Evolutionary conservation across 2,888 invertebrate species (phyloP).

Genomic region (Brachyptera putata): DNA sequence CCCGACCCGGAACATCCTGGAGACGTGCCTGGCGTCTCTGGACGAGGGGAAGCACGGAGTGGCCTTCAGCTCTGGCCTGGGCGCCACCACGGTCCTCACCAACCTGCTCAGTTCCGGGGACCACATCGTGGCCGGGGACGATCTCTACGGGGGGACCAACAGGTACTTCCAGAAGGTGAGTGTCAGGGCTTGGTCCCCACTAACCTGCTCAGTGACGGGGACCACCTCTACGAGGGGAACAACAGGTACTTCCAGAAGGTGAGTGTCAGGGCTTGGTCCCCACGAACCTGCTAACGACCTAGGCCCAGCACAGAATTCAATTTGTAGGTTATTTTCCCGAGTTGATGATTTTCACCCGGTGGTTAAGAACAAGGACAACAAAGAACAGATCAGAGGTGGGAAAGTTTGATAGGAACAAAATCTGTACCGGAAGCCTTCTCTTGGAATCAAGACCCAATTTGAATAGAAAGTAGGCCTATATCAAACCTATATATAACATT

Average conservation of each 20-base stretch:
- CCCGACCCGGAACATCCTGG: conserved; percentile 84
- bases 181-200: conserved; percentile 68
- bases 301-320: conserved; percentile 96
- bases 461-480: no score
- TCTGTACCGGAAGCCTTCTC: no score
- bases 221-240: conserved; percentile 89
- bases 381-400: no score
- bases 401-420: no score
- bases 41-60: conserved; percentile 84
- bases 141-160: conserved; percentile 84
- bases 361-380: no score
- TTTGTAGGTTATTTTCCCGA: no score
- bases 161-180: conserved; percentile 62
- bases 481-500: no score
- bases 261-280: no score
- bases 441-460: no score
- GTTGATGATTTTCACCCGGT: no score
- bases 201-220: conserved; percentile 73
- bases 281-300: conserved; percentile 66
- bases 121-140: conserved; percentile 85
- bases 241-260: conserved; percentile 62
- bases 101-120: conserved; percentile 79
- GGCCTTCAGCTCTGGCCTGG: conserved; percentile 86
- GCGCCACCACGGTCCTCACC: conserved; percentile 71
- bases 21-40: conserved; percentile 82